Evolutionary conservation across 2,113 vertebrate species (phyloP).

Genomic region (Pipa parva): DNA sequence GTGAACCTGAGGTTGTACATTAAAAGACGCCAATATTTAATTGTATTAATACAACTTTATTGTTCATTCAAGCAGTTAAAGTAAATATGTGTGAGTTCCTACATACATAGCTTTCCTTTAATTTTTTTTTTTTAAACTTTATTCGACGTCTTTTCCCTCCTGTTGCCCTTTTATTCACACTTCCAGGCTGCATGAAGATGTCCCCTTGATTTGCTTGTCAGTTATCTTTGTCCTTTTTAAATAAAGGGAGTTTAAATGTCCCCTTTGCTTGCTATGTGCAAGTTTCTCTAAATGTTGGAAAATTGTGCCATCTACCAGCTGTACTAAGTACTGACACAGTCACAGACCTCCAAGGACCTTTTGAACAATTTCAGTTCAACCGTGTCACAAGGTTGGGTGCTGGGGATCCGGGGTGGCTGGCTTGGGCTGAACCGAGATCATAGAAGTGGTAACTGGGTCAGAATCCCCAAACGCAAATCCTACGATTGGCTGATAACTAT

Average conservation of each 20-base stretch:
- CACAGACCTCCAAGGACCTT: conserved; percentile 80
- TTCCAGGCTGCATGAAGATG: conserved; percentile 76
- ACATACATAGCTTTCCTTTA: too few relatives aligned
- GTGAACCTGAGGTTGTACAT: too few relatives aligned
- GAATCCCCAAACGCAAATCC: background rate
- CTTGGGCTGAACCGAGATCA: conserved; percentile 49
- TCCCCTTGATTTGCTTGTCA: conserved; percentile 74
- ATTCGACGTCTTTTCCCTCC: too few relatives aligned
- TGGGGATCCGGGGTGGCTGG: conserved; percentile 53
- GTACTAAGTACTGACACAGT: conserved; percentile 92
- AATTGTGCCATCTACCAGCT: conserved; percentile 99
- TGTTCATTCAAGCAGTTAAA: too few relatives aligned
- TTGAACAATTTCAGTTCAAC: conserved; percentile 72
- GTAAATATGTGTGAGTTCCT: too few relatives aligned
- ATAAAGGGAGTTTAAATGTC: conserved; percentile 83
- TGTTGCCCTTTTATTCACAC: conserved; percentile 1
- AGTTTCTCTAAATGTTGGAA: conserved; percentile 95
- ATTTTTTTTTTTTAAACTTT: too few relatives aligned
- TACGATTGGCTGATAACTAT: background rate
- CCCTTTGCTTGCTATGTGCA: conserved; percentile 75
- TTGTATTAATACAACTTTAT: too few relatives aligned
- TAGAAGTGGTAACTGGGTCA: conserved; percentile 49
- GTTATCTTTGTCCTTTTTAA: conserved; percentile 82
- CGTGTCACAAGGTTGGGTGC: conserved; percentile 63
- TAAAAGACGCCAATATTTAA: too few relatives aligned